Percentiles rank a stretch among this genome's conserved stretches.
Evolutionary conservation across 2,888 invertebrate species (phyloP).

Genomic region (Phytoseiulus persimilis): DNA sequence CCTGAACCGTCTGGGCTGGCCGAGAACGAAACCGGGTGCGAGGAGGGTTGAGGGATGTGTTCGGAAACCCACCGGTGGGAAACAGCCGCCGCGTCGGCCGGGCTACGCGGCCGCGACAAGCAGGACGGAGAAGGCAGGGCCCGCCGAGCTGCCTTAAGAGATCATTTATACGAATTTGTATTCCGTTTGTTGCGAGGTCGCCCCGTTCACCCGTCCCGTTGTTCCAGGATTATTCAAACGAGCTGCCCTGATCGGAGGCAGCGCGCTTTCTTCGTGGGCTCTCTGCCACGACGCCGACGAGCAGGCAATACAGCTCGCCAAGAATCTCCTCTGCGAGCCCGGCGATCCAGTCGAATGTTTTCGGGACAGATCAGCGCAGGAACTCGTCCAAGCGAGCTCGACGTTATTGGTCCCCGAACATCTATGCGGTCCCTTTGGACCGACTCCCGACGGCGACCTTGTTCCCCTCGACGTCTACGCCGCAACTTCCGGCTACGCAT

Average conservation of each 20-base stretch:
- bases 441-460: conserved; percentile 28
- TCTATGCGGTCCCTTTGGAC: conserved; percentile 21
- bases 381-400: conserved; percentile 14
- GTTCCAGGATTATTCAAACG: conserved; percentile 11
- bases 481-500: background rate
- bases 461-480: conserved; percentile 12
- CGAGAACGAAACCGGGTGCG: background rate
- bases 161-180: conserved; percentile 5
- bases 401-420: conserved; percentile 26
- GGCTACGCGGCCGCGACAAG: background rate
- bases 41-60: background rate
- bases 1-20: too few species aligned
- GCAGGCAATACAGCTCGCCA: conserved; percentile 10
- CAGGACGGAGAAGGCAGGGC: background rate
- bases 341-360: conserved; percentile 15
- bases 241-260: conserved; percentile 12
- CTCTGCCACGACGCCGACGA: conserved; percentile 21
- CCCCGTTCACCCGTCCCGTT: background rate
- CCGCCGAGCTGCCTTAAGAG: background rate
- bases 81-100: background rate
- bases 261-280: conserved; percentile 29
- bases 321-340: background rate
- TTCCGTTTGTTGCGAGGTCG: background rate
- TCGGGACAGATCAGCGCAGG: background rate
- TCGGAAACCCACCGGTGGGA: background rate